phyloP scores from a whole-genome alignment of 2,797 vertebrate genomes.

The Gallirallus australis region DNA sequence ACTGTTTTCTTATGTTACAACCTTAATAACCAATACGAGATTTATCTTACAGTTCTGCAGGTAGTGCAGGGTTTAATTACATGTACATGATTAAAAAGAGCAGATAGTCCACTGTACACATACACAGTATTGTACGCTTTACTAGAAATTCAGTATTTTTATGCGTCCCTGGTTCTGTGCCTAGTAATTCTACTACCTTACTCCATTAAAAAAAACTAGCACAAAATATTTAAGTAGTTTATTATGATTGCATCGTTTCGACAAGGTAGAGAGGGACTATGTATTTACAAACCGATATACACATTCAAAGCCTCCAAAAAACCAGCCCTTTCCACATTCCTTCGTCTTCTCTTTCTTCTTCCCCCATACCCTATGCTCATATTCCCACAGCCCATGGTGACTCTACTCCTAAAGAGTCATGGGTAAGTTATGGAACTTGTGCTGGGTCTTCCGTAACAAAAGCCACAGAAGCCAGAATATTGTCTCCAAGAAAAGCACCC shows the following conservation, averaged over 20 bases:
- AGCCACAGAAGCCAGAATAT: background rate
- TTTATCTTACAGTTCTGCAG: slow-evolving; percentile 51
- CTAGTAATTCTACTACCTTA: background rate
- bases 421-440: background rate
- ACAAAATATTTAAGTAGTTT: slow-evolving; percentile 35
- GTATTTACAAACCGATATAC: slow-evolving; percentile 26
- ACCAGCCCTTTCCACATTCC: background rate
- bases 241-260: slow-evolving; percentile 1
- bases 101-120: background rate
- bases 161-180: background rate
- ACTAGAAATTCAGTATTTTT: background rate
- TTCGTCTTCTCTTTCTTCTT: background rate
- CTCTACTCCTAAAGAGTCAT: background rate
- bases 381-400: background rate
- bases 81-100: slow-evolving; percentile 43
- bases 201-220: slow-evolving; percentile 37
- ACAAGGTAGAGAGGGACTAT: background rate
- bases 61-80: slow-evolving; percentile 11
- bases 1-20: slow-evolving; percentile 63
- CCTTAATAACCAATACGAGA: slow-evolving; percentile 42
- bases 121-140: background rate
- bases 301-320: background rate
- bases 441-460: background rate
- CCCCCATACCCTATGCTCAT: background rate
- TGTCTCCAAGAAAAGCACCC: background rate